Conservation (phyloP, 2,797 vertebrate species). For the Pipistrellus kuhlii region DNA sequence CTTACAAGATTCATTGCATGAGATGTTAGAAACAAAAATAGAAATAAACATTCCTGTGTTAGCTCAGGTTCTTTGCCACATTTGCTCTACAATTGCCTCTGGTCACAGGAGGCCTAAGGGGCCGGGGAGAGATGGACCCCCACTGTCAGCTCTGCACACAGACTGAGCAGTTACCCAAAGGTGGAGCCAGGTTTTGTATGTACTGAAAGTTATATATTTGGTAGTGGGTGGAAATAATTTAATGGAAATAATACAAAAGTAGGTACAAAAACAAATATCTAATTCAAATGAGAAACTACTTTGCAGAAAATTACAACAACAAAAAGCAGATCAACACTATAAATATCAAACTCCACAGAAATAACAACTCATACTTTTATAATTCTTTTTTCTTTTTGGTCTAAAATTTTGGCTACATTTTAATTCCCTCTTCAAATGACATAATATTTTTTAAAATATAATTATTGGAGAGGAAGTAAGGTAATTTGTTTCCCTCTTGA, state of each 20-base stretch:
- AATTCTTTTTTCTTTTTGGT: background rate
- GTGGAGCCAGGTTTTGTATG: background rate
- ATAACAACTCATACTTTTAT: background rate
- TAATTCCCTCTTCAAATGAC: background rate
- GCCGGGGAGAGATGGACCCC: background rate
- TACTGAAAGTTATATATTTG: background rate
- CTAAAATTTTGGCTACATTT: background rate
- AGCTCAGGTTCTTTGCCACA: background rate
- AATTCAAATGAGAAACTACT: conserved; percentile 23
- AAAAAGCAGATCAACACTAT: background rate
- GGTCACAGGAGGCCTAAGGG: background rate
- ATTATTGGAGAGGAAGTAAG: background rate
- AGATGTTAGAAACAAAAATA: background rate
- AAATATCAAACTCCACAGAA: background rate
- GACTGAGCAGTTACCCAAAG: background rate
- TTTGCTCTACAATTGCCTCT: background rate
- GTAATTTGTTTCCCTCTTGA: background rate
- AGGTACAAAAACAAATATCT: background rate
- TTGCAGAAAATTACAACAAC: background rate
- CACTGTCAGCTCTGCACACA: background rate
- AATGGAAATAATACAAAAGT: background rate
- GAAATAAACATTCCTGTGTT: background rate
- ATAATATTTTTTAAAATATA: background rate
- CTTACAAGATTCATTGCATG: background rate
- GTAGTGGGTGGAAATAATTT: background rate